Base-by-base conservation (phyloP, 2,888 invertebrate species). In the Chaetoderma sp. region DNA sequence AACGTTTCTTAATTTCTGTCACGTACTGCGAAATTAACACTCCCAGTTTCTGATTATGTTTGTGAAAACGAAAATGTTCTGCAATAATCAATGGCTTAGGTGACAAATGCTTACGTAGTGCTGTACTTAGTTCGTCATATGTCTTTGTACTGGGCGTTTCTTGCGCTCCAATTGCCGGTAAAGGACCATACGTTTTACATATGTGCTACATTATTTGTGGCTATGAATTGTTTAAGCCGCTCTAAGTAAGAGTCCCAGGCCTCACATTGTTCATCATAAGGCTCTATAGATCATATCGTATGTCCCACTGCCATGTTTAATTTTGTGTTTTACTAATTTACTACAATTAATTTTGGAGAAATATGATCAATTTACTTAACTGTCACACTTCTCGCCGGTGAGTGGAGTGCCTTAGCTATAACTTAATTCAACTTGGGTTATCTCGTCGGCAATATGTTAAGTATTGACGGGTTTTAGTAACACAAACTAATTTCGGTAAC, bases 71-170 rank as follows among this genome's bases (percentile, higher is more conserved):
- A 28, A 67, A 66, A 23, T 59, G 18, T 54, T 72, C 68, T 1
- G 60, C 64, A 18, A 70, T 70, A 1, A 64, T 21, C n/a, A 70
- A 21, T 4, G 65, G 65, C 57, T 68, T 71, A 0, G 72, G 62
- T 25, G 55, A 54, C 6, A 60, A 36, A 57, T 66, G 67, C n/a
- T n/a, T n/a, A n/a, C n/a, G n/a, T n/a, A n/a, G n/a, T n/a, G n/a
- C n/a, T n/a, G n/a, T n/a, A n/a, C n/a, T n/a, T n/a, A n/a, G n/a
- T n/a, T n/a, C n/a, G n/a, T n/a, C n/a, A n/a, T n/a, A 72, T 3
- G 59, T 45, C 55, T 73, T 71, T n/a, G 30, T 57, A 6, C 52
- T 28, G 0, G 73, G 70, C 25, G 68, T 56, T 33, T 42, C 67
- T 32, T 65, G 71, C 6, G 65, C 47, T 21, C 60, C 58, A 23